Percentiles rank a stretch among this genome's conserved stretches.
phyloP scores from a whole-genome alignment of 2,797 vertebrate species.

The Pseudochirops corinnae region DNA sequence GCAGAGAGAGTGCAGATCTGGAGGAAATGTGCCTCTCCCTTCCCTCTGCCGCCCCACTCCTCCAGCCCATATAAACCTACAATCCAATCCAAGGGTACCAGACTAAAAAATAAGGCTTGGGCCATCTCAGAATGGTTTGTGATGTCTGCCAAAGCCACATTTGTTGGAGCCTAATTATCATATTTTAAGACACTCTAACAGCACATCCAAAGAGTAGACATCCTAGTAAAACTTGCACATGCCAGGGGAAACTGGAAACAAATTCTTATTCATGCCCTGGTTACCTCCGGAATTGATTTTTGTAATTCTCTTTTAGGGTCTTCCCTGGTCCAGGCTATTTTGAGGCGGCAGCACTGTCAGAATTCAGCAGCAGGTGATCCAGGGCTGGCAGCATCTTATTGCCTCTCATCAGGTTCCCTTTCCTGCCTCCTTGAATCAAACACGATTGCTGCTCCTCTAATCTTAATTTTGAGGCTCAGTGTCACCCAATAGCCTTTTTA shows the following conservation, averaged over 20 bases:
- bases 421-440: conserved; percentile 57
- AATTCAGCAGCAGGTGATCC: conserved; percentile 60
- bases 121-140: not conserved
- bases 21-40: not conserved
- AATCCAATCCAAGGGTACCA: not conserved
- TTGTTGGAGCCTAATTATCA: not conserved
- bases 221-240: not conserved
- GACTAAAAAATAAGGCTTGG: not conserved
- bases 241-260: conserved; percentile 2
- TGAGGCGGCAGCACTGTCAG: conserved; percentile 20
- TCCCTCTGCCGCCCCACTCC: not conserved
- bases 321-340: conserved; percentile 27
- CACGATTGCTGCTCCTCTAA: conserved; percentile 60
- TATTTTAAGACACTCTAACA: not conserved
- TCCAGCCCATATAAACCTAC: not conserved
- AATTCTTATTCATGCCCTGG: conserved; percentile 53
- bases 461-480: conserved; percentile 70
- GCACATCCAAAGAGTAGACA: not conserved
- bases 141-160: not conserved
- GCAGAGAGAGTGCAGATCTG: not conserved
- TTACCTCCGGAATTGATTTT: conserved; percentile 56
- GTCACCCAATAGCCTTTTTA: conserved; percentile 47
- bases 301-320: conserved; percentile 49
- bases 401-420: conserved; percentile 34
- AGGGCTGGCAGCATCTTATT: conserved; percentile 34